These are phyloP conservation scores for Phrynocephalus guinanensis DNA, from an alignment of 2,797 vertebrate species.

Conservation along the genomic window DNA sequence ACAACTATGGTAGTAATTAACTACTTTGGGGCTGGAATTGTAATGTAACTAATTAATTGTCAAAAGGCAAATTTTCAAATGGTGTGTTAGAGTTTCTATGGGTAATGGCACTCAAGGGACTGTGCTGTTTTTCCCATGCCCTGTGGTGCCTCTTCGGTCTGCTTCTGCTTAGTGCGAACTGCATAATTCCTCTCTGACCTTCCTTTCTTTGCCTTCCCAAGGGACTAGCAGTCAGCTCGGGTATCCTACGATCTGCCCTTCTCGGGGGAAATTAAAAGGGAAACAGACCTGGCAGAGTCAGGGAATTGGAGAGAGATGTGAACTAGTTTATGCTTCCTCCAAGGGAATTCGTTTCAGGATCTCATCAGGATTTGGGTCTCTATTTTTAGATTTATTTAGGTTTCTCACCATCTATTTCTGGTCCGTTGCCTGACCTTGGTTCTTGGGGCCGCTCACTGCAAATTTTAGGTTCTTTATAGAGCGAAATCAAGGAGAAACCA, in stretches of 20 bases:
- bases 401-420: background rate
- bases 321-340: background rate
- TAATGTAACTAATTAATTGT: background rate
- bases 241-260: constrained; percentile 4
- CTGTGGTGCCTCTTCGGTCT: background rate
- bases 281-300: background rate
- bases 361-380: background rate
- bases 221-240: background rate
- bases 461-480: background rate
- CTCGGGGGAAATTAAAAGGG: constrained; percentile 15
- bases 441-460: background rate
- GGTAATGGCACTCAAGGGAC: too few relatives aligned
- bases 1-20: background rate
- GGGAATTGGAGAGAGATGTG: background rate
- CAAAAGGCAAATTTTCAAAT: background rate
- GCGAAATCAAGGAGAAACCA: background rate
- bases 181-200: background rate
- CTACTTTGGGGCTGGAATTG: background rate
- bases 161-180: background rate
- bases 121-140: background rate
- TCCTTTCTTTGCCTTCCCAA: background rate
- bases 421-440: background rate
- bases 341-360: background rate
- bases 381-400: background rate
- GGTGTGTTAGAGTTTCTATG: too few relatives aligned